Evolutionary conservation across 2,888 invertebrate species (phyloP).

Genomic region (Drosophila yooni): DNA sequence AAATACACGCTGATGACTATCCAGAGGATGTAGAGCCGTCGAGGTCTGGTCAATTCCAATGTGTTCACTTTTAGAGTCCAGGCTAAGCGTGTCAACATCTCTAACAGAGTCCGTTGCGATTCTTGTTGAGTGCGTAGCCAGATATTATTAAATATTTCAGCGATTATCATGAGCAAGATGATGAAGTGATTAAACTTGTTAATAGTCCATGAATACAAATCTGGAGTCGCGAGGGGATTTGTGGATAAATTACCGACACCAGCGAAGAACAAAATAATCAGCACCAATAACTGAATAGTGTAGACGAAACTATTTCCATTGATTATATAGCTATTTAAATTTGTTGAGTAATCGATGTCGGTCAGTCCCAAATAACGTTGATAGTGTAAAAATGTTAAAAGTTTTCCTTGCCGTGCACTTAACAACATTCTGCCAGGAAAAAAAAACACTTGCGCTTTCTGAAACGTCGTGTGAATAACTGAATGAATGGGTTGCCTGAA

Average conservation of each 20-base stretch:
- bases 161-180: background rate
- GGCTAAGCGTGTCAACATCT: constrained; percentile 14
- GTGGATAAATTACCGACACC: background rate
- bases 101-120: constrained; percentile 20
- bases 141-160: constrained; percentile 11
- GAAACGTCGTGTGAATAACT: constrained; percentile 1
- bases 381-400: constrained; percentile 23
- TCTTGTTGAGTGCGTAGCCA: constrained; percentile 34
- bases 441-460: background rate
- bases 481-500: background rate
- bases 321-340: constrained; percentile 3
- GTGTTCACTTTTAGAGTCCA: constrained; percentile 23
- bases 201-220: constrained; percentile 13
- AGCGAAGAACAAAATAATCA: background rate
- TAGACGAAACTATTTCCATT: constrained; percentile 11
- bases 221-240: background rate
- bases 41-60: constrained; percentile 8
- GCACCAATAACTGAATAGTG: constrained; percentile 6
- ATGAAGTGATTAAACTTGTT: background rate
- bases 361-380: constrained; percentile 31
- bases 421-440: background rate
- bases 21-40: constrained; percentile 35
- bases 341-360: constrained; percentile 24
- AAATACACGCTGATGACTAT: background rate
- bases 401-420: background rate